A percentile compares a stretch with the other conserved stretches of the same genome.
Evolutionary conservation across 2,113 vertebrate genomes (phyloP).

Genomic region (Ceyx margarethae): DNA sequence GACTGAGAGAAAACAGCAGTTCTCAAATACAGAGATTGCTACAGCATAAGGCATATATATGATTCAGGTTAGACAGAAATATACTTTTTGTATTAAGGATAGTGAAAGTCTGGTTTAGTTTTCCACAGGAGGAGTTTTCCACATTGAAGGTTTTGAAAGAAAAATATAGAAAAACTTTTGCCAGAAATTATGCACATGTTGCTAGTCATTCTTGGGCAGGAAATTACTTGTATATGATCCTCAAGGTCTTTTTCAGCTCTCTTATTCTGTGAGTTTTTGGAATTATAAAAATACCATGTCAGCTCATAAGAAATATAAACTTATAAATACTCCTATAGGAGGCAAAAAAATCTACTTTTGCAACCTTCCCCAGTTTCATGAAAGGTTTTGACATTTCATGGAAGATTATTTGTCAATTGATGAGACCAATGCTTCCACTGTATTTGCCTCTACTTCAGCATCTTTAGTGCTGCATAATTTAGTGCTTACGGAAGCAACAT

Average conservation of each 20-base stretch:
- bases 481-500: background rate
- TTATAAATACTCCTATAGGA: background rate
- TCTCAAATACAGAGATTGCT: background rate
- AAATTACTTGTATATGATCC: background rate
- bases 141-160: background rate
- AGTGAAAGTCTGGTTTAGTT: background rate
- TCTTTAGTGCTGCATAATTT: background rate
- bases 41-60: background rate
- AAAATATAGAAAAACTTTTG: background rate
- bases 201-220: background rate
- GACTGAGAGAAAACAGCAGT: background rate
- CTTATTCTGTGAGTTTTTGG: background rate
- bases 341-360: background rate
- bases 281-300: background rate
- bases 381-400: background rate
- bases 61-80: background rate
- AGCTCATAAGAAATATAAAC: background rate
- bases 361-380: background rate
- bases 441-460: background rate
- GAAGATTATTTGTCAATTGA: background rate
- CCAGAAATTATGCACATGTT: background rate
- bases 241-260: background rate
- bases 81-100: background rate
- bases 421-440: background rate
- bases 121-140: background rate